Conservation (phyloP, 2,113 vertebrate genomes). For the Neolamprologus modestus region DNA sequence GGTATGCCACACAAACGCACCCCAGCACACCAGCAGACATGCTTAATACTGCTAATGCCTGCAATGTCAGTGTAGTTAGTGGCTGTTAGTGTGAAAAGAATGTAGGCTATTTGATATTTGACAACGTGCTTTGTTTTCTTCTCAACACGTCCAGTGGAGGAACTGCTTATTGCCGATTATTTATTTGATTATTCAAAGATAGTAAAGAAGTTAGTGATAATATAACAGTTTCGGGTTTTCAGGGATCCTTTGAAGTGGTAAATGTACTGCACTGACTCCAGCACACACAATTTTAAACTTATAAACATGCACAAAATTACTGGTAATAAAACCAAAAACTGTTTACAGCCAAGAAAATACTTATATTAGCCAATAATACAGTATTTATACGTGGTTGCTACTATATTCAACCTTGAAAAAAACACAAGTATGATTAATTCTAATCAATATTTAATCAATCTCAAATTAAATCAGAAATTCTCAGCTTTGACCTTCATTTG, state of each 20-base stretch:
- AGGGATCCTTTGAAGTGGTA: not conserved
- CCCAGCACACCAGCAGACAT: not conserved
- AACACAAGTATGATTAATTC: accelerated
- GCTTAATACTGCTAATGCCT: not conserved
- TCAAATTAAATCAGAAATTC: not conserved
- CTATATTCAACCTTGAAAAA: not conserved
- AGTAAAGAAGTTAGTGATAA: not conserved
- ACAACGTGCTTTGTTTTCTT: not conserved
- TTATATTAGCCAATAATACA: accelerated
- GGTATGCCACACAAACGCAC: not conserved
- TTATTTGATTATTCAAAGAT: not conserved
- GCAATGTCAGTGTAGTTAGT: not conserved
- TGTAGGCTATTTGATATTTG: not conserved
- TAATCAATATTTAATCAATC: not conserved
- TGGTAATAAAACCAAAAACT: not conserved
- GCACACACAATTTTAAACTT: not conserved
- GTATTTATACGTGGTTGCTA: not conserved
- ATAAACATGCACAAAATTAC: not conserved
- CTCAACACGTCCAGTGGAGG: accelerated
- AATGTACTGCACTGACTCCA: not conserved
- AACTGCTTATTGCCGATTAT: not conserved
- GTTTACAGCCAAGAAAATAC: not conserved
- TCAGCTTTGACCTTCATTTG: not conserved
- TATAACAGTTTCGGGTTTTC: not conserved
- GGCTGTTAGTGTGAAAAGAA: not conserved